Conservation (phyloP, 2,888 invertebrate species). For the Drosophila prolongata region DNA sequence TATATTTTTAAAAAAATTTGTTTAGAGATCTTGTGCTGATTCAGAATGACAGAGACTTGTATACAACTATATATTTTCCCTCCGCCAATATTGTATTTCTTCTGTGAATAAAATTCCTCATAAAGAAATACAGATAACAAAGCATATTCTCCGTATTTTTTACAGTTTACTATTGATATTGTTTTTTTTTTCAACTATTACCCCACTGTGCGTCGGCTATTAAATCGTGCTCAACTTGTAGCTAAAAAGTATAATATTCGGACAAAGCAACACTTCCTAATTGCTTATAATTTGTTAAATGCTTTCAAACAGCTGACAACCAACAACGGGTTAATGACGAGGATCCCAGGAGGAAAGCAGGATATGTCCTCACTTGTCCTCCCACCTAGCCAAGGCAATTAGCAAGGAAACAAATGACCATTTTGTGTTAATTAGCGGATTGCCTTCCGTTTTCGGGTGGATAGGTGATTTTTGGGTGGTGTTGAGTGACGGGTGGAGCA, state of each 20-base stretch:
- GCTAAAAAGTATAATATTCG: slow-evolving; percentile 61
- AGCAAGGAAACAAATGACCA: slow-evolving; percentile 69
- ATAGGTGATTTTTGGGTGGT: neutral
- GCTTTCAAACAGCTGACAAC: slow-evolving; percentile 61
- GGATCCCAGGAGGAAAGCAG: slow-evolving; percentile 3
- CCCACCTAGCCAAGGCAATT: slow-evolving; percentile 48
- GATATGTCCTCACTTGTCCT: slow-evolving; percentile 18
- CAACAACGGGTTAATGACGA: slow-evolving; percentile 67
- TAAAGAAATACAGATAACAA: no score
- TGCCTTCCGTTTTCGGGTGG: slow-evolving; percentile 23
- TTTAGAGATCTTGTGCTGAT: no score
- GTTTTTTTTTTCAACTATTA: no score
- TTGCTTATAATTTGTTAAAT: slow-evolving; percentile 72
- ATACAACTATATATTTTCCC: no score
- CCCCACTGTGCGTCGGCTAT: no score
- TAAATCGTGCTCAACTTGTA: slow-evolving; percentile 13
- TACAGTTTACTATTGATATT: no score
- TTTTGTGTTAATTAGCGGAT: slow-evolving; percentile 51
- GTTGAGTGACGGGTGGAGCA: slow-evolving; percentile 3
- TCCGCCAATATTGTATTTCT: no score
- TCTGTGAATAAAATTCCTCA: no score
- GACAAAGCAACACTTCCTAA: slow-evolving; percentile 55
- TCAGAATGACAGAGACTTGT: no score
- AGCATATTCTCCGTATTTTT: no score
- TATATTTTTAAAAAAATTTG: no score